A percentile compares a stretch with the other conserved stretches of the same genome.
Evolutionary conservation across 2,888 invertebrate genomes (phyloP).

Genomic region (Laothoe populi): DNA sequence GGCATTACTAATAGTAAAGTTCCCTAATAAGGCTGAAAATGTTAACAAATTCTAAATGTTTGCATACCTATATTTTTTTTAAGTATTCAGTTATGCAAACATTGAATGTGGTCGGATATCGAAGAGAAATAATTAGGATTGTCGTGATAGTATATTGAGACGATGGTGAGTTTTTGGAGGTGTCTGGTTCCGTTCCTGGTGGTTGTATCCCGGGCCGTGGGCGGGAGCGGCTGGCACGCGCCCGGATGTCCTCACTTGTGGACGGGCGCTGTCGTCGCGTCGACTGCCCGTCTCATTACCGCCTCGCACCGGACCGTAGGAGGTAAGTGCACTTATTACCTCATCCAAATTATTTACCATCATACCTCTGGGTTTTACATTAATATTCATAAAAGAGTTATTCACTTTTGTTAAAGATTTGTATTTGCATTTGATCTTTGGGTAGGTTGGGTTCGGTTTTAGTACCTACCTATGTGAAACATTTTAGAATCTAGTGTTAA

Average conservation of each 20-base stretch:
- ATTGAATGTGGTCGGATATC: too few species aligned
- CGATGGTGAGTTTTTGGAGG: not conserved
- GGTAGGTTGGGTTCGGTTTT: too few species aligned
- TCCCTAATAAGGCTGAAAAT: too few species aligned
- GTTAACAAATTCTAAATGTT: too few species aligned
- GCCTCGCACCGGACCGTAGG: constrained; percentile 23
- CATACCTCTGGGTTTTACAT: not conserved
- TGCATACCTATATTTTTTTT: too few species aligned
- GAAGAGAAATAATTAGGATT: too few species aligned
- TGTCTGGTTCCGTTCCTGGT: constrained; percentile 12
- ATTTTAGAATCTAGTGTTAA: too few species aligned
- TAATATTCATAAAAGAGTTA: not conserved
- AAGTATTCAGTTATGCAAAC: too few species aligned
- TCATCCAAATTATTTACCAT: not conserved
- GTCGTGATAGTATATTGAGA: too few species aligned
- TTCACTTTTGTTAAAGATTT: not conserved
- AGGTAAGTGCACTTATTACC: constrained; percentile 34
- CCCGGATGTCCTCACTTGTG: constrained; percentile 32
- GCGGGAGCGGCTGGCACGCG: constrained; percentile 38
- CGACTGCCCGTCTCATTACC: constrained; percentile 31
- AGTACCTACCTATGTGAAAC: too few species aligned
- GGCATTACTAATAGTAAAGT: too few species aligned
- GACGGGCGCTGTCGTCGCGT: constrained; percentile 9
- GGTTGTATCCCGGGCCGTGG: constrained; percentile 26
- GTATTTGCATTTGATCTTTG: not conserved